Evolutionary conservation across 1,140 invertebrate species (phyloP).

Genomic region (Holotrichia oblita): DNA sequence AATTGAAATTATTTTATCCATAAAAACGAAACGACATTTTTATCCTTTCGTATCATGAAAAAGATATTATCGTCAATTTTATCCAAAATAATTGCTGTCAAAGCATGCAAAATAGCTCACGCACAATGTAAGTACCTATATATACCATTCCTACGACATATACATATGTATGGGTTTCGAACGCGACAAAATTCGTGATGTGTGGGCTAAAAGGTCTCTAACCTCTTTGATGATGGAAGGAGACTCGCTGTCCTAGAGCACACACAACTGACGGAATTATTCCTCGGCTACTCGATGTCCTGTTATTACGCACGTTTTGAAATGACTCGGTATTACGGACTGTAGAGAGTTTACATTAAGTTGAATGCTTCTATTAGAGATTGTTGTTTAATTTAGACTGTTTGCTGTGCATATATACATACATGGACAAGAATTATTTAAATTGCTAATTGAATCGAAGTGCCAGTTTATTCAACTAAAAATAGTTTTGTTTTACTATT

Average conservation of each 20-base stretch:
- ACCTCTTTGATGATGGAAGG: constrained; percentile 12
- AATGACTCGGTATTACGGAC: background rate
- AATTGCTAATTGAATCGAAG: too few species aligned
- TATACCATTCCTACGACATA: background rate
- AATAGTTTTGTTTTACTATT: too few species aligned
- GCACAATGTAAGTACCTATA: background rate
- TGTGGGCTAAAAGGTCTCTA: constrained; percentile 9
- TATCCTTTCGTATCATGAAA: background rate
- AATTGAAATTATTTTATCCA: too few species aligned
- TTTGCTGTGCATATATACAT: too few species aligned
- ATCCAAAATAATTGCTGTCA: constrained; percentile 3
- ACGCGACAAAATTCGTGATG: constrained; percentile 36
- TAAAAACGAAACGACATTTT: too few species aligned
- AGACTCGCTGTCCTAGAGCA: background rate
- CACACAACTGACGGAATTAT: background rate
- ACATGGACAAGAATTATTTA: too few species aligned
- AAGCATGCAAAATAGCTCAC: constrained; percentile 21
- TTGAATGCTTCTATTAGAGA: too few species aligned
- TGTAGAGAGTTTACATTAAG: too few species aligned
- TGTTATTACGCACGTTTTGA: background rate
- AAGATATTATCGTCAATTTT: background rate
- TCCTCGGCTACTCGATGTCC: background rate
- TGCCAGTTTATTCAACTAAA: too few species aligned
- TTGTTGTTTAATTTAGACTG: too few species aligned
- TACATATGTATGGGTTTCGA: constrained; percentile 6